Evolutionary conservation across 2,888 invertebrate genomes (phyloP).

Genomic region (Papilio demoleus): DNA sequence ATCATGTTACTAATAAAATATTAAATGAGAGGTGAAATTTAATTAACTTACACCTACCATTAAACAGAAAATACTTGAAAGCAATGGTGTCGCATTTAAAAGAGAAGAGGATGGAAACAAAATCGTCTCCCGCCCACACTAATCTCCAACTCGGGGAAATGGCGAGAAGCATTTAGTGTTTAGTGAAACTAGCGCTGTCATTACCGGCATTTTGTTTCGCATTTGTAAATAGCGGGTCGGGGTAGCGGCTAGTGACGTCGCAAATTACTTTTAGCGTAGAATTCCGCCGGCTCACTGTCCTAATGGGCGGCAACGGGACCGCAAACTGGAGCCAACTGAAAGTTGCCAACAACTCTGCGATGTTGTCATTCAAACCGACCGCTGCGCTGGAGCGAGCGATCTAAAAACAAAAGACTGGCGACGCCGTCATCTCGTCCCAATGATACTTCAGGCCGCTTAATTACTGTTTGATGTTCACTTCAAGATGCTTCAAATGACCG

Average conservation of each 20-base stretch:
- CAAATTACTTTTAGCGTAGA: slow-evolving; percentile 73
- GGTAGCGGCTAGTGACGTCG: slow-evolving; percentile 67
- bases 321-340: slow-evolving; percentile 71
- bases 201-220: slow-evolving; percentile 70
- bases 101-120: slow-evolving; percentile 22
- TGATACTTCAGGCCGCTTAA: slow-evolving; percentile 2
- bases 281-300: slow-evolving; percentile 69
- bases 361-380: slow-evolving; percentile 47
- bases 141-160: slow-evolving; percentile 24
- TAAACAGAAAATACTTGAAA: slow-evolving; percentile 20
- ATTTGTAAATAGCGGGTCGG: slow-evolving; percentile 67
- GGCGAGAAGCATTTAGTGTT: slow-evolving; percentile 49
- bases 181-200: slow-evolving; percentile 65
- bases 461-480: slow-evolving; percentile 33
- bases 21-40: background rate
- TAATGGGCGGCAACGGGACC: slow-evolving; percentile 63
- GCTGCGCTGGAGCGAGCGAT: slow-evolving; percentile 8
- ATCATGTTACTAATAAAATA: too few species aligned
- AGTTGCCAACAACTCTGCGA: slow-evolving; percentile 59
- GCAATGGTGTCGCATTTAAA: slow-evolving; percentile 24
- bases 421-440: slow-evolving; percentile 9
- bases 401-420: slow-evolving; percentile 32
- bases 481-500: slow-evolving; percentile 16
- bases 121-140: slow-evolving; percentile 27
- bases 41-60: slow-evolving; percentile 19